A percentile compares a stretch with the other conserved stretches of the same genome.
These are phyloP conservation scores for Cirrhinus molitorella DNA, from an alignment of 2,797 vertebrate species.

Conservation along the genomic window DNA sequence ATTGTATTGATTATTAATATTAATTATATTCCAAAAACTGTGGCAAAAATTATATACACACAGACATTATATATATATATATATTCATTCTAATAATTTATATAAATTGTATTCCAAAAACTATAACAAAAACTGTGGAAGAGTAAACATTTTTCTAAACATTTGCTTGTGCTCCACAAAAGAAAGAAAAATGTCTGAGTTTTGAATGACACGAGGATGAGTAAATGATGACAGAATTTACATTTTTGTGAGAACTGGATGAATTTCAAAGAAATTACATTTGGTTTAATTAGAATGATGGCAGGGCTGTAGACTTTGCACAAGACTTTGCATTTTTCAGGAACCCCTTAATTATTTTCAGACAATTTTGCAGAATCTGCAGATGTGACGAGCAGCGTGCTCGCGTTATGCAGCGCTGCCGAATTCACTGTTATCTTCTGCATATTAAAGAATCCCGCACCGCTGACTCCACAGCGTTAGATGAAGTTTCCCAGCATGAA, in stretches of 20 bases:
- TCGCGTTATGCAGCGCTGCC: not conserved
- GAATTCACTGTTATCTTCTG: conserved; percentile 2
- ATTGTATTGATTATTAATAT: not conserved
- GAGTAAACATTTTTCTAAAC: not conserved
- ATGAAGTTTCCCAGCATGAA: conserved; percentile 32
- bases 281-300: conserved; percentile 9
- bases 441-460: conserved; percentile 39
- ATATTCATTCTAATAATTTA: not conserved
- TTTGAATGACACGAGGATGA: not conserved
- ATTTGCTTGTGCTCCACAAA: no score
- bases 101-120: not conserved
- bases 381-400: not conserved
- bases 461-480: conserved; percentile 7
- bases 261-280: not conserved
- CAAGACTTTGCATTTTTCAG: conserved; percentile 14
- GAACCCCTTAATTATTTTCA: not conserved
- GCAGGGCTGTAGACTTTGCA: not conserved
- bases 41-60: no score
- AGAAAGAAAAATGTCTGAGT: no score
- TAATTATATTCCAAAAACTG: not conserved
- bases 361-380: conserved; percentile 24
- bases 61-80: no score
- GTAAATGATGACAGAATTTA: not conserved
- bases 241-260: not conserved
- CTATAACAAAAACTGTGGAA: not conserved